Conservation (phyloP, 2,797 vertebrate species). For the Ambastaia sidthimunki region DNA sequence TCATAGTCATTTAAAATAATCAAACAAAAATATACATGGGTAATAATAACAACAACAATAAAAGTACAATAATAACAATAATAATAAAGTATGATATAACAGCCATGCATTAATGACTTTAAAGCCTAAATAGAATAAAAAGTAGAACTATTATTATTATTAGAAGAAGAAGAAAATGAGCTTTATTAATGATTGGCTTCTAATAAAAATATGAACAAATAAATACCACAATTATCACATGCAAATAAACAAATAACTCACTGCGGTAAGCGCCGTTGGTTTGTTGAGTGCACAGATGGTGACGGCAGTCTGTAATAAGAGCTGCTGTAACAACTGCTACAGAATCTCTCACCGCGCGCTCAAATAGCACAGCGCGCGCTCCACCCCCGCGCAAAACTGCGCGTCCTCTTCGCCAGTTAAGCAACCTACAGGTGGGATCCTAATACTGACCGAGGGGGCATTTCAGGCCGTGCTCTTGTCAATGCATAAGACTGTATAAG, state of each 20-base stretch:
- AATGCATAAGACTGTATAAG: background rate
- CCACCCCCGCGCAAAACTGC: constrained; percentile 14
- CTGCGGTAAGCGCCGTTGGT: background rate
- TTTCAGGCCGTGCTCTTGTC: background rate
- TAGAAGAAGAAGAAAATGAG: no score
- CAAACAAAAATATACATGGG: no score
- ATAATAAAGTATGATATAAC: background rate
- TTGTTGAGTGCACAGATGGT: no score
- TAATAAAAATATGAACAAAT: background rate
- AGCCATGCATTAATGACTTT: background rate
- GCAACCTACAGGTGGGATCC: background rate
- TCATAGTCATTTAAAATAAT: no score
- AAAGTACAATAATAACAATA: no score
- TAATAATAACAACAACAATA: no score
- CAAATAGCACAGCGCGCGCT: constrained; percentile 8
- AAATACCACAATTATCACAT: no score
- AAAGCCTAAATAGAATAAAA: no score
- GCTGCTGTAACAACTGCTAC: constrained; percentile 7
- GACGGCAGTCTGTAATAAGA: background rate
- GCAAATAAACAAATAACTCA: background rate
- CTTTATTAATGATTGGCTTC: background rate
- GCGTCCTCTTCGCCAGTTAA: background rate
- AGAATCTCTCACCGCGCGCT: background rate
- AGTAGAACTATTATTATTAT: no score
- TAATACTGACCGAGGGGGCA: background rate